Evolutionary conservation across 2,888 invertebrate species (phyloP).

Genomic region (Phortica magna): DNA sequence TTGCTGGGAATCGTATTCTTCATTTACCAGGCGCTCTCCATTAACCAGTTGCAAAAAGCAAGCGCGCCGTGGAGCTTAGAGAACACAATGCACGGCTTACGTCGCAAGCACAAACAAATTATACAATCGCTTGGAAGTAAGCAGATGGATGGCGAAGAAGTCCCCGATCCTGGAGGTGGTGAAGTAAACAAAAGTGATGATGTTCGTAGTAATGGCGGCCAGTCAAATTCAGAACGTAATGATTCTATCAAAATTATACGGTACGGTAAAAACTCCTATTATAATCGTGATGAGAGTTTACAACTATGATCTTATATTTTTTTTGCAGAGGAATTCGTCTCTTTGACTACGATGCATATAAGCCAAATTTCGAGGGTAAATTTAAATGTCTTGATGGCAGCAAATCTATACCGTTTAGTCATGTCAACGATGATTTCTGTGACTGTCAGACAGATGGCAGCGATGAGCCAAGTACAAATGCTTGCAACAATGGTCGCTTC

Average conservation of each 20-base stretch:
- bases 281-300: not conserved
- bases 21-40: conserved; percentile 76
- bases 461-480: conserved; percentile 91
- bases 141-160: conserved; percentile 56
- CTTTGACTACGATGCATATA: conserved; percentile 77
- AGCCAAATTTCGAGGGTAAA: conserved; percentile 77
- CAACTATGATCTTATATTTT: conserved; percentile 12
- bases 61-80: conserved; percentile 72
- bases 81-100: conserved; percentile 58
- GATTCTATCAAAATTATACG: conserved; percentile 73
- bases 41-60: conserved; percentile 77
- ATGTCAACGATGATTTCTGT: conserved; percentile 91
- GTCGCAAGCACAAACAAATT: conserved; percentile 61
- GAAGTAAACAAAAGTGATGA: conserved; percentile 8
- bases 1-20: conserved; percentile 76
- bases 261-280: conserved; percentile 47
- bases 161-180: conserved; percentile 23
- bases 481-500: conserved; percentile 91
- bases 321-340: conserved; percentile 76
- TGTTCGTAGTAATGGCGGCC: conserved; percentile 22
- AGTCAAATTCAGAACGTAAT: conserved; percentile 39
- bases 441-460: conserved; percentile 88
- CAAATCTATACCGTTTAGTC: conserved; percentile 79
- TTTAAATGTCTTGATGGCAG: conserved; percentile 79
- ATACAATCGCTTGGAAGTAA: conserved; percentile 62